A percentile compares a stretch with the other conserved stretches of the same genome.
phyloP scores from a whole-genome alignment of 2,797 vertebrate genomes.

The Rhinophrynus dorsalis region DNA sequence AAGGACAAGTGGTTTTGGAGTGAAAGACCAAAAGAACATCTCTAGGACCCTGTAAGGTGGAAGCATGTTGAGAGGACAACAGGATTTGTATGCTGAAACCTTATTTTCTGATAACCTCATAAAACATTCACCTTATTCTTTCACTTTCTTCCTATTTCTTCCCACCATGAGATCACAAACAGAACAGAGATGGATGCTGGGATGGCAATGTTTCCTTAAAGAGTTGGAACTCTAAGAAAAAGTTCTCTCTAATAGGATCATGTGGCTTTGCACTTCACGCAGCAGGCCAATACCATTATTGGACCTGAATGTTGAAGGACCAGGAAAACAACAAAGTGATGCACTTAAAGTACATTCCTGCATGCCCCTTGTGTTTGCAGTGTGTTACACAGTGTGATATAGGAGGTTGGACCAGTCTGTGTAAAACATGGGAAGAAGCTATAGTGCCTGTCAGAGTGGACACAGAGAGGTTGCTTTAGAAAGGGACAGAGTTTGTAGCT shows the following conservation, averaged over 20 bases:
- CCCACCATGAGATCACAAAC: not conserved
- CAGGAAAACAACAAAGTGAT: slow-evolving; percentile 28
- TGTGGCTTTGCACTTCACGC: slow-evolving; percentile 33
- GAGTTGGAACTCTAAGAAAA: not conserved
- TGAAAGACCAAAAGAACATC: not conserved
- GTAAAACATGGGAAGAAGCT: slow-evolving; percentile 1
- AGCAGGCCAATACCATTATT: slow-evolving; percentile 1
- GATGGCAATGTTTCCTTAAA: not conserved
- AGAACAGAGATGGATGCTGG: not conserved
- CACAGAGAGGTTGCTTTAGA: slow-evolving; percentile 9
- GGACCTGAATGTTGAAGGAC: slow-evolving; percentile 6
- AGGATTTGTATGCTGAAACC: slow-evolving; percentile 15
- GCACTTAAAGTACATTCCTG: slow-evolving; percentile 38
- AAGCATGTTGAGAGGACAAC: slow-evolving; percentile 1
- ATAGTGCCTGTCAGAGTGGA: not conserved
- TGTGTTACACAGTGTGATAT: slow-evolving; percentile 39
- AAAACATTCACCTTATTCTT: slow-evolving; percentile 26
- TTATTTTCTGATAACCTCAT: slow-evolving; percentile 35
- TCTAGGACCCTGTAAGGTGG: not conserved
- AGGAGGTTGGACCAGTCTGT: slow-evolving; percentile 10
- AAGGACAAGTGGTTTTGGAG: slow-evolving; percentile 26
- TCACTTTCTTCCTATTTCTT: slow-evolving; percentile 31
- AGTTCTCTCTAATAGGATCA: not conserved
- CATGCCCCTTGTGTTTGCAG: slow-evolving; percentile 44
- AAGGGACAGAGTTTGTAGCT: slow-evolving; percentile 5